Percentiles rank a stretch among this genome's conserved stretches.
Evolutionary conservation across 2,888 invertebrate genomes (phyloP).

Genomic region (Halictus quadricinctus): DNA sequence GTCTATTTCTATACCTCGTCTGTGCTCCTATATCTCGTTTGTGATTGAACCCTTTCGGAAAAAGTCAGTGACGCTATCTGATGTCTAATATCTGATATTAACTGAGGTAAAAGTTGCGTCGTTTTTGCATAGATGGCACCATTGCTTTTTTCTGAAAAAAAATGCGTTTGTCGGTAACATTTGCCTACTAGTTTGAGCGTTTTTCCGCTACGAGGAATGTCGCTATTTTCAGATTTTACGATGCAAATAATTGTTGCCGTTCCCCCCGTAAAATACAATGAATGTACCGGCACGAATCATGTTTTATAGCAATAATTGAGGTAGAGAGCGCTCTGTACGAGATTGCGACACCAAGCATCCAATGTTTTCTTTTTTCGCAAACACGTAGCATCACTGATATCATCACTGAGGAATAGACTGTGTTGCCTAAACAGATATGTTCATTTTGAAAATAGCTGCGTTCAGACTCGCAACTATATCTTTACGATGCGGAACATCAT

Average conservation of each 20-base stretch:
- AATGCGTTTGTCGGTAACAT: not conserved
- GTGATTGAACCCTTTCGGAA: too few species aligned
- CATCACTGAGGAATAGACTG: not conserved
- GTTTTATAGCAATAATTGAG: not conserved
- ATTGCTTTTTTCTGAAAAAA: not conserved
- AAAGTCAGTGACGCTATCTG: too few species aligned
- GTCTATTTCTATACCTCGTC: too few species aligned
- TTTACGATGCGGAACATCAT: slow-evolving; percentile 65
- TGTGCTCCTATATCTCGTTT: too few species aligned
- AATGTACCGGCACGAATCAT: not conserved
- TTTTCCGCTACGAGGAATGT: not conserved
- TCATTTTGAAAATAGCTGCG: not conserved
- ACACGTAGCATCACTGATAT: not conserved
- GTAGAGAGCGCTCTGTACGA: slow-evolving; percentile 22
- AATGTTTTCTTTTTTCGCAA: slow-evolving; percentile 6
- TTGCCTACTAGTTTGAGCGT: slow-evolving; percentile 1
- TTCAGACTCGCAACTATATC: slow-evolving; percentile 30
- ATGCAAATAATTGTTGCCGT: not conserved
- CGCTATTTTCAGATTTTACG: not conserved
- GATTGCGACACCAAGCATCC: not conserved
- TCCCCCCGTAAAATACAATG: not conserved
- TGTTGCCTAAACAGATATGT: slow-evolving; percentile 33
- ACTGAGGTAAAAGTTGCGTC: not conserved
- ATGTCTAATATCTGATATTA: too few species aligned
- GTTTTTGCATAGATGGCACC: not conserved